A percentile compares a stretch with the other conserved stretches of the same genome.
phyloP scores from a whole-genome alignment of 2,888 invertebrate species.

The Epiblema foenella region DNA sequence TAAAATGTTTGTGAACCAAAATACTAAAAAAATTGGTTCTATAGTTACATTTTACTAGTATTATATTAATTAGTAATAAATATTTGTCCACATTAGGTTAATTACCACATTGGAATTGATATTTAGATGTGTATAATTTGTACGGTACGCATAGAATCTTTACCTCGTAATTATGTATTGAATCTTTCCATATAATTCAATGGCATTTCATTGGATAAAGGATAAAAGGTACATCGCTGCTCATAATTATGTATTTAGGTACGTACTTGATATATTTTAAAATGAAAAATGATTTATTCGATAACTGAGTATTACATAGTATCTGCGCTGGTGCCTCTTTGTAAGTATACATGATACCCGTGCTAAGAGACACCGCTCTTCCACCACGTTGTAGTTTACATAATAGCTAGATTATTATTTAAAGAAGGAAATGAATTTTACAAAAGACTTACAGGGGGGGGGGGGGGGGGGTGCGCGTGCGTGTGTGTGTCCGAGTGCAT shows the following conservation, averaged over 20 bases:
- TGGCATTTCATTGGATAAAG: neutral
- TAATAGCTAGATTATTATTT: no score
- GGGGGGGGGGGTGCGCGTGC: no score
- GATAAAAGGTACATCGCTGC: neutral
- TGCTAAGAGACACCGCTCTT: no score
- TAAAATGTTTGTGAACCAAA: neutral
- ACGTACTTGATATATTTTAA: neutral
- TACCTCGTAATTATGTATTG: slow-evolving; percentile 5
- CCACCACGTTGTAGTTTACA: no score
- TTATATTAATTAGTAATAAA: slow-evolving; percentile 50
- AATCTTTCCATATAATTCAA: neutral
- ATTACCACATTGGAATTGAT: slow-evolving; percentile 58
- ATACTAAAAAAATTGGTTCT: neutral
- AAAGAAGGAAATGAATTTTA: no score
- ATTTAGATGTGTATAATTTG: slow-evolving; percentile 53
- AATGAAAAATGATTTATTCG: no score
- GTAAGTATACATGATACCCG: no score
- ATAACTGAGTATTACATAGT: no score
- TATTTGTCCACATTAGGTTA: slow-evolving; percentile 63
- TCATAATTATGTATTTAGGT: neutral
- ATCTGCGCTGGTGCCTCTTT: no score
- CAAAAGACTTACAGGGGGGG: no score
- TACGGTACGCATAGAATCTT: slow-evolving; percentile 44
- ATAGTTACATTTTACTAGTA: slow-evolving; percentile 22
- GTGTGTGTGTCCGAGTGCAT: no score